These are phyloP conservation scores for Eira barbara DNA, from an alignment of 2,113 vertebrate species.

Conservation along the genomic window DNA sequence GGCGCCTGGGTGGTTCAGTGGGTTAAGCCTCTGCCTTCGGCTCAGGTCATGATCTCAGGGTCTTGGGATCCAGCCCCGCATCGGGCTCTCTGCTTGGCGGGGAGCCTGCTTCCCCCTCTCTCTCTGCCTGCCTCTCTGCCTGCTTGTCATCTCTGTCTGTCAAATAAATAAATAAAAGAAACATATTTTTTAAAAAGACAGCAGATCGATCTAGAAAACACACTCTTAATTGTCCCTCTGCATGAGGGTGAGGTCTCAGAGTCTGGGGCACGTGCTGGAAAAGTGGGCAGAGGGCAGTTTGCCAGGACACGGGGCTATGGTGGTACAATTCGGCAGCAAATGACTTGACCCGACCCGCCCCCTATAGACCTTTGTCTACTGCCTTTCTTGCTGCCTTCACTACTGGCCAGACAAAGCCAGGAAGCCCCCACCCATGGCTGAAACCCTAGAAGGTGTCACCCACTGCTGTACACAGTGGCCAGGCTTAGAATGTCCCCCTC, in stretches of 20 bases:
- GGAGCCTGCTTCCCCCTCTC: too few relatives aligned
- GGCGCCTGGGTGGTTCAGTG: too few relatives aligned
- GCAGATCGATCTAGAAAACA: not conserved
- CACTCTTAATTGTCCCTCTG: not conserved
- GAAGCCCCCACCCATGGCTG: not conserved
- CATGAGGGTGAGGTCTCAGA: rapidly evolving
- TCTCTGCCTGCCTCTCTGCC: too few relatives aligned
- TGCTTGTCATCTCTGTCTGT: too few relatives aligned
- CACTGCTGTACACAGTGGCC: not conserved
- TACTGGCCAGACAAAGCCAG: not conserved
- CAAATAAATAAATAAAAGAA: too few relatives aligned
- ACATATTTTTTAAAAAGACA: not conserved
- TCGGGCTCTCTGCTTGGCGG: too few relatives aligned
- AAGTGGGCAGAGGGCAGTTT: too few relatives aligned
- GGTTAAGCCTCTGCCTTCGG: too few relatives aligned
- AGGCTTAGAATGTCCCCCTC: not conserved
- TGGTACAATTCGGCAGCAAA: not conserved
- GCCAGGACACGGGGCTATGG: not conserved
- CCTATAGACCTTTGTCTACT: not conserved
- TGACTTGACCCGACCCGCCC: not conserved
- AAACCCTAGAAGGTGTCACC: not conserved
- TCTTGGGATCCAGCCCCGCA: too few relatives aligned
- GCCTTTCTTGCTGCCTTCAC: not conserved
- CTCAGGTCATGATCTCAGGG: too few relatives aligned
- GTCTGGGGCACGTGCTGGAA: not conserved